Evolutionary conservation across 2,888 invertebrate genomes (phyloP), one percentile per base, ranked within the genome.

Genomic region (Gymnosoma rotundatum): DNA sequence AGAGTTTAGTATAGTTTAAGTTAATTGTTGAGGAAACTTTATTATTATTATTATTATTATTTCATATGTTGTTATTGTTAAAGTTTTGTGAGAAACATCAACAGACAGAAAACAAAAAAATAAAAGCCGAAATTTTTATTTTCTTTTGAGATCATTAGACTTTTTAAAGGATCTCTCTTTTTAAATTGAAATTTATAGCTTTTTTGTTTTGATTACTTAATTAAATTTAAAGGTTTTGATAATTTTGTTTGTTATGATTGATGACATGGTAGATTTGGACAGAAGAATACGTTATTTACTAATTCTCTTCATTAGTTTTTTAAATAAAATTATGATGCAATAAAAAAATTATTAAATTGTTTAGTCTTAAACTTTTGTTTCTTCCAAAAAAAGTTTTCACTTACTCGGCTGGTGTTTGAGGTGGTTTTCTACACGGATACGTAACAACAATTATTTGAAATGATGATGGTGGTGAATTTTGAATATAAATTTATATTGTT

Each of bases 391-490:
- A 78, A 78, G 70, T 58, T 88, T 89, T 58, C 87, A 91, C 91
- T 91, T 91, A 91, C 91, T 91, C 91, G 91, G 91, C 91, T 91
- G 91, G 91, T 91, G 91, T 91, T 89, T 91, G 91, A 91, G 91
- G 91, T 90, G 91, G 90, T 91, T 91, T 91, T 91, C 91, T 91
- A 90, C 88, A 84, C 84, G 78, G 78, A 90, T 89, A 82, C 85
- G 90, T 67, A 79, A 75, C 75, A 75, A 81, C 75, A 82, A 82
- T 74, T 78, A 78, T 74, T 80, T 69, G 76, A 83, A 78, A 80
- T 84, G 84, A 81, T 84, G 88, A 83, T 78, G 67, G 73, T 76
- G 72, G 75, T 76, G 75, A 81, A 73, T 83, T 78, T 81, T 75
- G 48, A 83, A 88, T 88, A 88, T 21, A 61, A 20, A 87, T 87